A percentile compares a stretch with the other conserved stretches of the same genome.
These are phyloP conservation scores for Eustalomyia histrio DNA, from an alignment of 2,888 invertebrate genomes.

Conservation along the genomic window DNA sequence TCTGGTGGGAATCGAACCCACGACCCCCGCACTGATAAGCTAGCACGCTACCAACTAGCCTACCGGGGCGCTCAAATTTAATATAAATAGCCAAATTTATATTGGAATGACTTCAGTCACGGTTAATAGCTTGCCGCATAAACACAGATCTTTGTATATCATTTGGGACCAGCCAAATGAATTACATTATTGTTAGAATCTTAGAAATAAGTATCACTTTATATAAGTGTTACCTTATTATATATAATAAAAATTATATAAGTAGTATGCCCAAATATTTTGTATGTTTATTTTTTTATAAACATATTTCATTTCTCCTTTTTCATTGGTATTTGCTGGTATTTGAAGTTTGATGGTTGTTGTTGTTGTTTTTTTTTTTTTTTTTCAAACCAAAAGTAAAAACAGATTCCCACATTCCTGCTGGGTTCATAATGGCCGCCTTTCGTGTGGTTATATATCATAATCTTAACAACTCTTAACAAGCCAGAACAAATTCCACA, in stretches of 20 bases:
- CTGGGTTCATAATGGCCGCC: conserved; percentile 77
- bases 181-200: no score
- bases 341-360: conserved; percentile 35
- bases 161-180: no score
- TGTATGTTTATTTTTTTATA: conserved; percentile 34
- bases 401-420: conserved; percentile 76
- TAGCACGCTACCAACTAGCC: no score
- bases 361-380: conserved; percentile 14
- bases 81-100: no score
- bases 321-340: conserved; percentile 50
- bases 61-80: no score
- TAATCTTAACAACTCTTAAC: conserved; percentile 78
- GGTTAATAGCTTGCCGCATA: no score
- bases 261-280: conserved; percentile 29
- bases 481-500: conserved; percentile 77
- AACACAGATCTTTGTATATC: no score
- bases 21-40: no score
- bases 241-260: conserved; percentile 42
- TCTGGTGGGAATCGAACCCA: no score
- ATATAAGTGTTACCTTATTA: not conserved
- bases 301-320: conserved; percentile 13
- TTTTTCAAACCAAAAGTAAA: conserved; percentile 1
- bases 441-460: conserved; percentile 73
- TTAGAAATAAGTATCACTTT: not conserved
- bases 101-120: no score